phyloP scores from a whole-genome alignment of 1,140 invertebrate species.

The Drosophila takahashii region DNA sequence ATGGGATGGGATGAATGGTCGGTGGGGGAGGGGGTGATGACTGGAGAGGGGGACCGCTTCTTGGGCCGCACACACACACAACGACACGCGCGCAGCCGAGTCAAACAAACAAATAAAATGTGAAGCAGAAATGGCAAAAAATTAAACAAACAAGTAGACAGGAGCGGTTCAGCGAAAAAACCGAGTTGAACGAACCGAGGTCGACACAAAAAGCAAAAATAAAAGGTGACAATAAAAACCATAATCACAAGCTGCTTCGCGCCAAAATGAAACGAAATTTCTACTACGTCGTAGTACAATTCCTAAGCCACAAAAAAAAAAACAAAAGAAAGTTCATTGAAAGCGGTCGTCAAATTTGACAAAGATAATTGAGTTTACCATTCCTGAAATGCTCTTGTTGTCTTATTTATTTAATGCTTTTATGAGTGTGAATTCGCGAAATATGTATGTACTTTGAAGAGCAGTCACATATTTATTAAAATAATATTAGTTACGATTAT shows the following conservation, averaged over 20 bases:
- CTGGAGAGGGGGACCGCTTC: conserved; percentile 43
- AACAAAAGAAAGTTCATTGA: conserved; percentile 35
- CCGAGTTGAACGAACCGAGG: conserved; percentile 75
- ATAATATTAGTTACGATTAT: too few species aligned
- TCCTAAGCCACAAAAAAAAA: conserved; percentile 43
- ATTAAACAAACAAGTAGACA: conserved; percentile 84
- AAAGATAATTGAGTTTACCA: neutral
- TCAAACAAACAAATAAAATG: conserved; percentile 85
- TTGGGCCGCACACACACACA: conserved; percentile 65
- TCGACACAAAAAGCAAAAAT: conserved; percentile 30
- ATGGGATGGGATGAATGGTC: conserved; percentile 6
- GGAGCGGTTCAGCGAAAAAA: conserved; percentile 76
- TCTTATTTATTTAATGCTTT: neutral
- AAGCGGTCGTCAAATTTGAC: conserved; percentile 1
- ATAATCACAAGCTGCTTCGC: conserved; percentile 40
- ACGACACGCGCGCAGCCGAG: conserved; percentile 74
- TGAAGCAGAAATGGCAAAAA: conserved; percentile 84
- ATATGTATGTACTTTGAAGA: too few species aligned
- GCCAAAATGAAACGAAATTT: conserved; percentile 68
- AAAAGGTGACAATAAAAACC: conserved; percentile 29
- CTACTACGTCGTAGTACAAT: conserved; percentile 78
- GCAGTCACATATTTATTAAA: too few species aligned
- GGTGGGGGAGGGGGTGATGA: conserved; percentile 8
- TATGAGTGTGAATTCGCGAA: neutral
- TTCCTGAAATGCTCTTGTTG: neutral